Conservation (phyloP, 2,888 invertebrate species). For the Drosophila greeni region DNA sequence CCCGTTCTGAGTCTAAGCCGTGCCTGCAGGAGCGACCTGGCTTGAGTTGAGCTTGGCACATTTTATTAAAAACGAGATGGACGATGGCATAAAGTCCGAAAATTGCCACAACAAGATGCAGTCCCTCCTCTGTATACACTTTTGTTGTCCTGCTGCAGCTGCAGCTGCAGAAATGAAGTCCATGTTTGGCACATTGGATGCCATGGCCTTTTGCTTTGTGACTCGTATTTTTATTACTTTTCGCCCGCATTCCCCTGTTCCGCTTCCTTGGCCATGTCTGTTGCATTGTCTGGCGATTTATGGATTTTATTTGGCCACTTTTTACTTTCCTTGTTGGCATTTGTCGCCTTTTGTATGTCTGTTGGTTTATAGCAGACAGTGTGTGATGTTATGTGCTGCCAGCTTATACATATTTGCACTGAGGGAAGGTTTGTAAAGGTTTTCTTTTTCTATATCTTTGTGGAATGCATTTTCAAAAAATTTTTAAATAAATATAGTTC, state of each 20-base stretch:
- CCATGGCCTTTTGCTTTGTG: conserved; percentile 30
- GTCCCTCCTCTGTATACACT: background rate
- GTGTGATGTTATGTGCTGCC: conserved; percentile 29
- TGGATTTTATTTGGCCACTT: conserved; percentile 70
- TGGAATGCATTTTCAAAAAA: background rate
- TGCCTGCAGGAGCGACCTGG: conserved; percentile 36
- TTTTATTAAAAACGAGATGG: conserved; percentile 68
- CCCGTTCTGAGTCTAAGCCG: conserved; percentile 29
- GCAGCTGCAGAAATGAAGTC: conserved; percentile 37
- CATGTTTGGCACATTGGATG: conserved; percentile 17
- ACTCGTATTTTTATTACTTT: conserved; percentile 55
- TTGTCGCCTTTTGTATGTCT: conserved; percentile 68
- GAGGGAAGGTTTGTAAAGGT: background rate
- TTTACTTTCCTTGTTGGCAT: conserved; percentile 63
- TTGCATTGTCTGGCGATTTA: conserved; percentile 70
- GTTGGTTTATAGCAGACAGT: conserved; percentile 64
- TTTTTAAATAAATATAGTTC: background rate
- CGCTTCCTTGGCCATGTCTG: conserved; percentile 25
- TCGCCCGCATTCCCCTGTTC: conserved; percentile 5
- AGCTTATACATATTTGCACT: conserved; percentile 8
- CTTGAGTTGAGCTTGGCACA: conserved; percentile 42
- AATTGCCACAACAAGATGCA: conserved; percentile 45
- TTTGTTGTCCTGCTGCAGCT: background rate
- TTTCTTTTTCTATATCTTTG: too few species aligned
- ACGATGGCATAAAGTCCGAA: conserved; percentile 40